phyloP scores from a whole-genome alignment of 2,888 invertebrate species.

The Troides helena region DNA sequence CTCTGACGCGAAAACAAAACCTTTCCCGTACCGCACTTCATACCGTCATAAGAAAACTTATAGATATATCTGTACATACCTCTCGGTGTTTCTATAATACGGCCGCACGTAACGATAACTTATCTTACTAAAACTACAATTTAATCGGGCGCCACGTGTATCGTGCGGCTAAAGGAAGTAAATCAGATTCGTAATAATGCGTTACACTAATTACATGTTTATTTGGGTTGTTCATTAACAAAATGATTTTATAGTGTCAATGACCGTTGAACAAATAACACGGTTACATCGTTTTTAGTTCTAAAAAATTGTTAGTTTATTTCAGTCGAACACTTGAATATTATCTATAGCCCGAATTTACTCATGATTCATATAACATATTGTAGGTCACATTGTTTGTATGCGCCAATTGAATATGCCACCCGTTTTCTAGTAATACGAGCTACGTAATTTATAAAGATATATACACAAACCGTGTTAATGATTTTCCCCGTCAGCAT shows the following conservation, averaged over 20 bases:
- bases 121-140: not conserved
- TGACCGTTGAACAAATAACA: constrained; percentile 65
- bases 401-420: not conserved
- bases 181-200: not conserved
- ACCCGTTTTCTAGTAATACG: not conserved
- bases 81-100: not conserved
- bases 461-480: not conserved
- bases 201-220: constrained; percentile 15
- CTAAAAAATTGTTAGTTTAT: constrained; percentile 33
- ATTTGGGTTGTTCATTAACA: constrained; percentile 36
- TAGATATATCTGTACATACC: not conserved
- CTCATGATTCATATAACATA: constrained; percentile 21
- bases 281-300: constrained; percentile 65
- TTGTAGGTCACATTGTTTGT: constrained; percentile 16
- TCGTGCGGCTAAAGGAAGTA: not conserved
- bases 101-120: not conserved
- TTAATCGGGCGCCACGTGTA: not conserved
- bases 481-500: not conserved
- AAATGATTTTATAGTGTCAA: constrained; percentile 55
- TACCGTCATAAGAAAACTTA: constrained; percentile 16
- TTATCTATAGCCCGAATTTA: constrained; percentile 27
- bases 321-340: constrained; percentile 16
- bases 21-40: constrained; percentile 48
- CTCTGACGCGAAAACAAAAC: constrained; percentile 76
- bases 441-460: not conserved